Base-by-base conservation (phyloP, 2,113 vertebrate genomes). In the Prietella phreatophila region DNA sequence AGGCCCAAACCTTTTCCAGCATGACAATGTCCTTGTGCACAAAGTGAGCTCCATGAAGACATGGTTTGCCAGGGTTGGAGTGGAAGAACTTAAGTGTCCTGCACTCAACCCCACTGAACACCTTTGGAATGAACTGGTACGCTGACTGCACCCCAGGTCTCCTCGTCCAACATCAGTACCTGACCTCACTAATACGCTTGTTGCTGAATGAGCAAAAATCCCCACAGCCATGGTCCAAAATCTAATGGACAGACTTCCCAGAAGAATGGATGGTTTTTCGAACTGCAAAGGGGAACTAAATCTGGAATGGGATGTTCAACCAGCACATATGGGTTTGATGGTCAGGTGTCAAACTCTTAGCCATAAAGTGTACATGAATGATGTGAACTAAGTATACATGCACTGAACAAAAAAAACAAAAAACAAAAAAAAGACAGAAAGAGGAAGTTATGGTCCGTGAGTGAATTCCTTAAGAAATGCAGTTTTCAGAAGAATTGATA, bases 361-460 rank as follows among this genome's bases (percentile, higher is more conserved):
- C 73, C 22, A 50, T 50, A 53, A 7, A 17, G n/a, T 53, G 75
- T 53, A 30, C 10, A 76, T 13, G 42, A 9, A 42, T 17, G 0
- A 79, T 53, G 47, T n/a, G 27, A 53, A n/a, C 17, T 79, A 53
- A 53, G 4, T 13, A 30, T 17, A n/a, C 27, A 17, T 53, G 27
- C 50, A 53, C 5, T 30, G 27, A 30, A 55, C 47, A n/a, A 82
- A 80, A 85, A 61, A 95, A 82, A 80, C 78, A 79, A 82, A 82
- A 80, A 82, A 82, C 78, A 80, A 85, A 56, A 87, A 83, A 89
- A 60, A 53, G 65, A n/a, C 83, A 89, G 83, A 79, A 87, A 84
- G 79, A 89, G 79, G 30, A 91, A 91, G 88, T 95, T 50, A 97
- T 96, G 95, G 95, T 96, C 95, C 95, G 93, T 96, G 96, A 95